Base-by-base conservation (phyloP, 23 tunicate genomes). In the Ascidia mentula region DNA sequence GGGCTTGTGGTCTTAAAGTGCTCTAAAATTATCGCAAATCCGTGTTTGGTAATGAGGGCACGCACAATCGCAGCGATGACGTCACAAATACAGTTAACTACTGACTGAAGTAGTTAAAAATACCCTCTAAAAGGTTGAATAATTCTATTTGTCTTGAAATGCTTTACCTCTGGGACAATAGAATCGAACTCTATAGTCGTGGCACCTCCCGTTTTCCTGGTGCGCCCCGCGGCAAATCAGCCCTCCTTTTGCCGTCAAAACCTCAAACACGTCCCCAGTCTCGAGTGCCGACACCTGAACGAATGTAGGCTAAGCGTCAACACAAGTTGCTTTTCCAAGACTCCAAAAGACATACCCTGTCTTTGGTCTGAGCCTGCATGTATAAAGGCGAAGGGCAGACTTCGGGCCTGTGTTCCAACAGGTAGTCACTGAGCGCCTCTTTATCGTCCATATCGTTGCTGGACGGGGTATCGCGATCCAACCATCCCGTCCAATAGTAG, bases 401-500 rank as follows among this genome's bases (percentile, higher is more conserved):
- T n/a, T 94, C 90, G 26, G 60, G 82, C 9, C 82, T 84, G 32
- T 82, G 73, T 40, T 82, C 88, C 2, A 37, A 38, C 3, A 60
- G 70, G 4, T 82, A 77, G 61, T 35, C 79, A 30, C 45, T 73
- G 35, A 94, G 39, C 20, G 80, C 60, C 85, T 94, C 98, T 0
- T 69, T 72, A 73, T 94, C 98, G 42, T 88, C 83, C 0, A 81
- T 75, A 46, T 85, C 38, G 9, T 33, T n/a, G 18, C 38, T 73
- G 4, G 59, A 20, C 2, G 98, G 98, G 31, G 86, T 75, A 70
- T 89, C 92, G 32, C 94, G 75, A 37, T 94, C 98, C 4, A 94
- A 75, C 98, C 98, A 94, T 13, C 31, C 45, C 30, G 98, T 94
- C 98, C 98, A 94, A 46, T 76, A 84, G 46, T 90, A 76, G 28